These are phyloP conservation scores for Dromococcyx pavoninus DNA, from an alignment of 2,797 vertebrate species.

Conservation along the genomic window DNA sequence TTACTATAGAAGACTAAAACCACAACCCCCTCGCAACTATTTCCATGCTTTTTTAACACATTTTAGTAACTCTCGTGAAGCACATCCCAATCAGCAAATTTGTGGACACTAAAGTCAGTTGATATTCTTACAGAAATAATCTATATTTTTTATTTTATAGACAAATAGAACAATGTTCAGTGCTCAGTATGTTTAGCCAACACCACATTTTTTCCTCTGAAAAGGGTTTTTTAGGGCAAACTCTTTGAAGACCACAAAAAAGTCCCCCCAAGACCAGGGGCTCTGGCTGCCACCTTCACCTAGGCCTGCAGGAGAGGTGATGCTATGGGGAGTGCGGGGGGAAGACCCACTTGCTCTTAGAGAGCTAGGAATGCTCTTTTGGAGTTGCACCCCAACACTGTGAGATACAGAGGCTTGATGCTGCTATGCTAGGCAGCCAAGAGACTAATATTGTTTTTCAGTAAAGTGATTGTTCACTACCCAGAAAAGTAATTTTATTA, in stretches of 20 bases:
- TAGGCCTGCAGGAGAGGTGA: not conserved
- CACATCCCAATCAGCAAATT: not conserved
- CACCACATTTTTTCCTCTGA: not conserved
- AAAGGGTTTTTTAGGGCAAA: not conserved
- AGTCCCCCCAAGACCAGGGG: accelerated
- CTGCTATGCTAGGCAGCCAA: not conserved
- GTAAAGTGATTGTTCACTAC: not conserved
- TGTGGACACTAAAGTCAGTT: not conserved
- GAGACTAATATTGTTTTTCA: not conserved
- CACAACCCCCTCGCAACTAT: not conserved
- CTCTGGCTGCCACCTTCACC: not conserved
- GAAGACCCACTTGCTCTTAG: not conserved
- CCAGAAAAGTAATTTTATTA: not conserved
- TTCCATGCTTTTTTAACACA: not conserved
- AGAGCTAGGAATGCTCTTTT: not conserved
- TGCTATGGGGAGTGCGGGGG: not conserved
- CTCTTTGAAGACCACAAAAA: not conserved
- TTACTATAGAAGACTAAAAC: not conserved
- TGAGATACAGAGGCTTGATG: not conserved
- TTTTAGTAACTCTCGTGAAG: not conserved
- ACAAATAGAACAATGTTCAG: not conserved
- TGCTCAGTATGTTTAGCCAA: not conserved
- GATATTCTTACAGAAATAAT: not conserved
- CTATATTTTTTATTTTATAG: not conserved
- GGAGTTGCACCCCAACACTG: not conserved